A percentile compares a stretch with the other conserved stretches of the same genome.
phyloP scores from a whole-genome alignment of 2,113 vertebrate genomes.

The Castor canadensis region DNA sequence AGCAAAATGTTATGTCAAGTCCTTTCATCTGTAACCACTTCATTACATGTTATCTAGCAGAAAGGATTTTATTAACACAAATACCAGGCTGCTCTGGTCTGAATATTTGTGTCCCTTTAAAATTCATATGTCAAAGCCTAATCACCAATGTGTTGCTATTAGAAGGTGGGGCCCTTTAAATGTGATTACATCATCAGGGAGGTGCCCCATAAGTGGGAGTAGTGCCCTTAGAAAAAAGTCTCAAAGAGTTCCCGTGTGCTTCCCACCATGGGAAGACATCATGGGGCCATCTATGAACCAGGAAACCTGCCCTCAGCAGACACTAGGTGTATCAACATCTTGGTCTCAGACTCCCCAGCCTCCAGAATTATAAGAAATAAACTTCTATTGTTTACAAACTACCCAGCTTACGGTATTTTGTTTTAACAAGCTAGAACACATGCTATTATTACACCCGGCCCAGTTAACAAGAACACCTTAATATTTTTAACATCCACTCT shows the following conservation, averaged over 20 bases:
- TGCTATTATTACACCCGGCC: not conserved
- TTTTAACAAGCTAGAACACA: not conserved
- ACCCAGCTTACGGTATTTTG: not conserved
- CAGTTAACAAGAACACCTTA: not conserved
- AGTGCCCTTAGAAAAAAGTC: not conserved
- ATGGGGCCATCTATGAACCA: not conserved
- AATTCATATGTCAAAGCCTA: not conserved
- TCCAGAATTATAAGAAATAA: not conserved
- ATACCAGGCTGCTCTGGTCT: too few relatives aligned
- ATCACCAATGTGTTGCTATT: not conserved
- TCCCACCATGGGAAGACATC: not conserved
- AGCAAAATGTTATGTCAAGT: not conserved
- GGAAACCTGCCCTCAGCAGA: not conserved
- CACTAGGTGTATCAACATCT: not conserved
- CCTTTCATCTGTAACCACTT: not conserved
- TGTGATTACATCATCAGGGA: not conserved
- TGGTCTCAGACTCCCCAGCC: not conserved
- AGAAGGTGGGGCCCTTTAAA: not conserved
- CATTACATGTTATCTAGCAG: too few relatives aligned
- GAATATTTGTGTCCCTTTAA: not conserved
- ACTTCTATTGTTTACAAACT: not conserved
- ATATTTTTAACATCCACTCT: not conserved
- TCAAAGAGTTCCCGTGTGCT: too few relatives aligned
- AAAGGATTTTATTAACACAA: not conserved
- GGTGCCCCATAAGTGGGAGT: not conserved